Conservation (phyloP, 1,140 invertebrate species). For the Lepidurus packardi region DNA sequence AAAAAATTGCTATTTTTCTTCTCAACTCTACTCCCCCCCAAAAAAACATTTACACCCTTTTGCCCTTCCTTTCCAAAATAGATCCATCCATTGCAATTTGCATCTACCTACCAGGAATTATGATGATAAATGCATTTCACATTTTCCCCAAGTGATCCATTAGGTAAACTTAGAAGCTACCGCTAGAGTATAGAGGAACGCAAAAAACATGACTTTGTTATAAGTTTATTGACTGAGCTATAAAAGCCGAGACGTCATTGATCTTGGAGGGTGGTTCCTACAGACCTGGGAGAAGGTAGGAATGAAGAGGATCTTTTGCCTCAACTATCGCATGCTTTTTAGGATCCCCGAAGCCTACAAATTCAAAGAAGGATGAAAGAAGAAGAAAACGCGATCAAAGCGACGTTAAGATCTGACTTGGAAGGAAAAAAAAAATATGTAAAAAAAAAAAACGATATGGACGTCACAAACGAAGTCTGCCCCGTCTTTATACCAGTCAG, state of each 20-base stretch:
- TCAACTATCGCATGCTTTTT: neutral
- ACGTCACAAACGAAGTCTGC: neutral
- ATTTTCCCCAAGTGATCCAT: neutral
- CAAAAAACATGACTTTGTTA: conserved; percentile 1
- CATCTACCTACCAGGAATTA: neutral
- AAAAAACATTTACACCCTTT: neutral
- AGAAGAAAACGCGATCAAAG: neutral
- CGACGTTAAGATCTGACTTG: neutral
- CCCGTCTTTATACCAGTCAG: neutral
- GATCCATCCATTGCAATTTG: conserved; percentile 1
- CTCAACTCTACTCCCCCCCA: neutral
- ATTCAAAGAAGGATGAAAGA: neutral
- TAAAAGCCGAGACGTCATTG: neutral
- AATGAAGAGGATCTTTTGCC: neutral
- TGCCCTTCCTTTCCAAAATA: conserved; percentile 15
- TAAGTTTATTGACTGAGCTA: conserved; percentile 9
- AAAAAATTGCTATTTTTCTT: neutral
- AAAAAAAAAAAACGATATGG: neutral
- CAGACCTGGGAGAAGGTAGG: neutral
- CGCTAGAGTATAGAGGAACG: neutral
- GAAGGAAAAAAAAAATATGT: neutral
- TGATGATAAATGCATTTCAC: neutral
- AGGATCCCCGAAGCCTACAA: neutral
- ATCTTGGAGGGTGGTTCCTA: neutral
- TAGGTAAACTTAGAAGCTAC: neutral